Conservation (phyloP, 1,140 invertebrate genomes). For the Nymphalis io region DNA sequence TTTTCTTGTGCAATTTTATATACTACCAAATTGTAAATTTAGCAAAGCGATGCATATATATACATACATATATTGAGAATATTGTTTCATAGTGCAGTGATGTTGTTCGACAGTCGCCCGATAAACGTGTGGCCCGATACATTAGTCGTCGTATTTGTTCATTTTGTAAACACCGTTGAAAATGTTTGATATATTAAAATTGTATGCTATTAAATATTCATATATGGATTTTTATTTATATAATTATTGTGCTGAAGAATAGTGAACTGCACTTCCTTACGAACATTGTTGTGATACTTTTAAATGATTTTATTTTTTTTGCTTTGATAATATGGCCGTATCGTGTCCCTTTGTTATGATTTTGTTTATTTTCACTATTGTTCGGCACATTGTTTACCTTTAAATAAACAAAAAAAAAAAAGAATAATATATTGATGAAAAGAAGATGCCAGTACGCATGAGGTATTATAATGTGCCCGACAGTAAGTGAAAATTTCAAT, state of each 20-base stretch:
- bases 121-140: conserved; percentile 6
- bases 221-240: conserved; percentile 45
- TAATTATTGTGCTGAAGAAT: conserved; percentile 81
- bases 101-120: conserved; percentile 15
- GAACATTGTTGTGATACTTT: conserved; percentile 53
- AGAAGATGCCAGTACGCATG: conserved; percentile 29
- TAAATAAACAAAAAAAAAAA: conserved; percentile 12
- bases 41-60: no score
- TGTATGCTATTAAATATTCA: conserved; percentile 41
- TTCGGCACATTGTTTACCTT: conserved; percentile 84
- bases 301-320: conserved; percentile 11
- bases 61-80: background rate
- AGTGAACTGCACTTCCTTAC: conserved; percentile 81
- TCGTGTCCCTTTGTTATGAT: conserved; percentile 30
- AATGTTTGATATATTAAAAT: conserved; percentile 51
- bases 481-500: conserved; percentile 51
- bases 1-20: conserved; percentile 2
- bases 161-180: conserved; percentile 37
- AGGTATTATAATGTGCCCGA: conserved; percentile 62
- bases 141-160: conserved; percentile 33
- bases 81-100: background rate
- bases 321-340: conserved; percentile 27
- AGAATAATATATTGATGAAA: conserved; percentile 11
- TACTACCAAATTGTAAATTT: background rate
- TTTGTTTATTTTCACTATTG: conserved; percentile 85